Base-by-base conservation (phyloP, 2,797 vertebrate genomes). In the Otus scops region DNA sequence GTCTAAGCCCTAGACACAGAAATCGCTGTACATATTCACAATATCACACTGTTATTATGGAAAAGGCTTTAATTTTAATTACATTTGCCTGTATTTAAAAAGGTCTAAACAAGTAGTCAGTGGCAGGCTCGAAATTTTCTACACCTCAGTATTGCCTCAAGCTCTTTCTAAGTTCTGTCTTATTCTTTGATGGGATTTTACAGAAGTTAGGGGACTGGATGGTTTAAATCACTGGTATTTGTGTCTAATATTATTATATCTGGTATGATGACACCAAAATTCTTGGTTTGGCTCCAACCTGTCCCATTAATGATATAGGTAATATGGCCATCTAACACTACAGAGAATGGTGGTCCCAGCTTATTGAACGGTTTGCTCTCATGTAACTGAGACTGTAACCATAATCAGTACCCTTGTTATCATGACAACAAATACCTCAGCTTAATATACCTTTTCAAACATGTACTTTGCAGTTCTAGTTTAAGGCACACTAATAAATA, bases 1-100 rank as follows among this genome's bases (percentile, higher is more conserved):
- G 47, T 54, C 76, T 84, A 53, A 91, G 45, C 13, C 21, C 38
- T 50, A 85, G 89, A 92, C 27, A 75, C 43, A 94, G 50, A 95
- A 91, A 38, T 19, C 63, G 32, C 47, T 32, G 81, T 86, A 53
- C 30, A 90, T 38, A 67, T 75, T 85, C 64, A 71, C 32, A 82
- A 4, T 74, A 60, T 63, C 14, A 22, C 32, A 32, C 11, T 80
- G 12, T 82, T 84, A 48, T 17, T 69, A 39, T 84, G 67, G 59
- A 78, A 94, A 38, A 50, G 4, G 13, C 82, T 97, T 95, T 56
- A 56, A 73, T 92, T 67, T 94, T 93, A 82, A 88, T 53, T 90
- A n/a, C 50, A 48, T 94, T 96, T 95, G 20, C 32, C 43, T 93
- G 3, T 64, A 36, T 74, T 90, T 95, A 54, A 78, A 90, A 91